Conservation (phyloP, 2,888 invertebrate species). For the Drosophila setosimentum region DNA sequence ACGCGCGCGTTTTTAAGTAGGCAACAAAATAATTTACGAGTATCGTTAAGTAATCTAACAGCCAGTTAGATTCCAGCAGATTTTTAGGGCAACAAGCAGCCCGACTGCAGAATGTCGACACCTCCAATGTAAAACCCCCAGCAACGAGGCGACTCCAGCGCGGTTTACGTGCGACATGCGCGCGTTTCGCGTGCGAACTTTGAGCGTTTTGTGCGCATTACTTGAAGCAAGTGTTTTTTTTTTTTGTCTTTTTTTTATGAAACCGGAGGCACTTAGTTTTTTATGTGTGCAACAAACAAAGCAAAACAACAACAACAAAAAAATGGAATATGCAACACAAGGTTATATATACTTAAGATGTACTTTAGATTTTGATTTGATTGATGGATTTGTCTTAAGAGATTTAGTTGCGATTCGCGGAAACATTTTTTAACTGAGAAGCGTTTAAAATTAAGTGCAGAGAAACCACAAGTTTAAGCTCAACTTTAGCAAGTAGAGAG, state of each 20-base stretch:
- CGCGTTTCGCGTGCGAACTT: slow-evolving; percentile 16
- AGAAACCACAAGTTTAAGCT: slow-evolving; percentile 44
- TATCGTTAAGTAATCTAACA: slow-evolving; percentile 46
- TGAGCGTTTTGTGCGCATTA: slow-evolving; percentile 9
- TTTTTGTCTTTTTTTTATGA: slow-evolving; percentile 26
- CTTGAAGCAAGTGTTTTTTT: slow-evolving; percentile 35
- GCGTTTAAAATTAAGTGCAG: slow-evolving; percentile 59
- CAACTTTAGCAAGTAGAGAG: slow-evolving; percentile 44
- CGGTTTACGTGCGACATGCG: slow-evolving; percentile 21
- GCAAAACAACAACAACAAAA: too few relatives aligned
- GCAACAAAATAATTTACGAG: slow-evolving; percentile 46
- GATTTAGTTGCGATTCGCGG: slow-evolving; percentile 41
- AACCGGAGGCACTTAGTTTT: slow-evolving; percentile 51
- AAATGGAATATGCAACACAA: slow-evolving; percentile 38
- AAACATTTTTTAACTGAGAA: slow-evolving; percentile 37
- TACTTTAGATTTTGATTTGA: slow-evolving; percentile 53
- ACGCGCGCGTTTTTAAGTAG: slow-evolving; percentile 53
- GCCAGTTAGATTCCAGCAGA: slow-evolving; percentile 32
- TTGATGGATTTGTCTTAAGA: slow-evolving; percentile 50
- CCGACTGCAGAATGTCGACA: slow-evolving; percentile 14
- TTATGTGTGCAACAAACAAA: slow-evolving; percentile 24
- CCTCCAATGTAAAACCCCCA: slow-evolving; percentile 3
- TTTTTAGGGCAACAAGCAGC: slow-evolving; percentile 19
- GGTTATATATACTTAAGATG: slow-evolving; percentile 46
- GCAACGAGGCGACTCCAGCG: slow-evolving; percentile 32